Evolutionary conservation across 1,140 invertebrate species (phyloP).

Genomic region (Nasonia giraulti): DNA sequence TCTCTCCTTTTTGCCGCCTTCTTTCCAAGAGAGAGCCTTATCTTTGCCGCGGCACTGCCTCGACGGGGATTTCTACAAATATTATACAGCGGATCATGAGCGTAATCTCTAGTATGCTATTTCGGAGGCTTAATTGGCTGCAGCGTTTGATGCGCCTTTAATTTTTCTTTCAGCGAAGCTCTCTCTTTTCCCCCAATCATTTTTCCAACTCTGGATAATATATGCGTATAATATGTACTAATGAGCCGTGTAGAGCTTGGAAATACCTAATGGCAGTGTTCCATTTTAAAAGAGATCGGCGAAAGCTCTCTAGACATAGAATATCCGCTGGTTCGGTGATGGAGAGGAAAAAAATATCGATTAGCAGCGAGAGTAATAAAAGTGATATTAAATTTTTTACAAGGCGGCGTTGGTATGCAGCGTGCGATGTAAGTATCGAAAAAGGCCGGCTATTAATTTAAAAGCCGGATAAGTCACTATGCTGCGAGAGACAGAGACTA

Average conservation of each 20-base stretch:
- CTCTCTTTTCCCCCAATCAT: neutral
- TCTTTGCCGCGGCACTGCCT: neutral
- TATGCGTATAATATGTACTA: no score
- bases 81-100: slow-evolving; percentile 15
- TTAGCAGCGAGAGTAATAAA: neutral
- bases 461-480: slow-evolving; percentile 47
- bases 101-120: neutral
- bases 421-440: slow-evolving; percentile 26
- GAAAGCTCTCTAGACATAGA: neutral
- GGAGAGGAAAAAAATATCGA: neutral
- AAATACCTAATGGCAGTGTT: no score
- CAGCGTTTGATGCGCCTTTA: neutral
- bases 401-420: neutral
- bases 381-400: slow-evolving; percentile 22
- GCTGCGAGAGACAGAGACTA: slow-evolving; percentile 52
- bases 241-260: no score
- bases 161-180: neutral
- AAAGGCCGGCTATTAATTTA: slow-evolving; percentile 54
- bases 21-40: neutral
- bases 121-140: neutral
- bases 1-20: neutral
- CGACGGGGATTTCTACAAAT: slow-evolving; percentile 35
- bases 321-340: neutral
- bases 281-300: no score
- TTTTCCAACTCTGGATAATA: no score